A percentile compares a stretch with the other conserved stretches of the same genome.
Conservation (phyloP, 2,888 invertebrate genomes). For the Apodemia mormo region DNA sequence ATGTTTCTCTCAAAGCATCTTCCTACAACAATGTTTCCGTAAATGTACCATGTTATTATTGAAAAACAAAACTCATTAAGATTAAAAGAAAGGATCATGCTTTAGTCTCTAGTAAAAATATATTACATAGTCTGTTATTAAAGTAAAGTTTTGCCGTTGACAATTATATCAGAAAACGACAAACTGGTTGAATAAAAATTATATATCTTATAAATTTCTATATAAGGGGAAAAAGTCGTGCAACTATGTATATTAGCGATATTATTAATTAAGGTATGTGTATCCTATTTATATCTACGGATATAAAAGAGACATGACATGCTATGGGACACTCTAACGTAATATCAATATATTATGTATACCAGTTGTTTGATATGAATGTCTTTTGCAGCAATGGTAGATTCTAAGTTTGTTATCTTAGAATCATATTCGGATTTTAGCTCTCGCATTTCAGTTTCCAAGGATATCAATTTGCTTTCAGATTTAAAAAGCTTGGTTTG, state of each 20-base stretch:
- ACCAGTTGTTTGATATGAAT: constrained; percentile 84
- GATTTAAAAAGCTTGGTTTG: constrained; percentile 67
- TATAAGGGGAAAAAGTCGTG: no score
- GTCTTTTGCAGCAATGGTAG: constrained; percentile 81
- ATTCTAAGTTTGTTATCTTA: constrained; percentile 83
- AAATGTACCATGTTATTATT: constrained; percentile 21
- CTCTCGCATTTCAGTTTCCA: constrained; percentile 76
- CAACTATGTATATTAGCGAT: no score
- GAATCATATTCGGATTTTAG: constrained; percentile 81
- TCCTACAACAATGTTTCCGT: constrained; percentile 50
- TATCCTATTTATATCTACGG: background rate
- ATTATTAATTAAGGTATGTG: background rate
- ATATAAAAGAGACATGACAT: background rate
- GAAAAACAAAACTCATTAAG: background rate
- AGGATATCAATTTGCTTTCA: constrained; percentile 71
- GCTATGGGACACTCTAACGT: constrained; percentile 19
- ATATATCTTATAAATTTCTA: no score
- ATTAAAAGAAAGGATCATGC: background rate
- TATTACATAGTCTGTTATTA: no score
- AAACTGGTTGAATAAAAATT: no score
- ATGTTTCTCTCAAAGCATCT: constrained; percentile 67
- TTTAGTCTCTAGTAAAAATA: background rate
- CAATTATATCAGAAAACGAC: no score
- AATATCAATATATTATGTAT: constrained; percentile 38
- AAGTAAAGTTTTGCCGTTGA: no score